Base-by-base conservation (phyloP, 1,140 invertebrate species). In the Drosophila quadrilineata region DNA sequence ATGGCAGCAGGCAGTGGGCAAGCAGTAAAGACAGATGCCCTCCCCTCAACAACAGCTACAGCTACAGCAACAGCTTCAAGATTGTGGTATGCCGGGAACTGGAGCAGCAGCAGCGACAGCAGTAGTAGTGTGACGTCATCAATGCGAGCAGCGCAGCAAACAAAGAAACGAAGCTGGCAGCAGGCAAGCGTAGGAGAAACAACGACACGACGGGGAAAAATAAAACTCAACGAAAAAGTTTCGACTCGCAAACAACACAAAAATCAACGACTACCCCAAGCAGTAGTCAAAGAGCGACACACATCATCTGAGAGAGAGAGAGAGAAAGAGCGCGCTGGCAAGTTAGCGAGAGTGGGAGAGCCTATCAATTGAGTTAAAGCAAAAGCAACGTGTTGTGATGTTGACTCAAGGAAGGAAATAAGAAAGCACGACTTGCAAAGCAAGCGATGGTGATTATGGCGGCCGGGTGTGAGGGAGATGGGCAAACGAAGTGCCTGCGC, bases 101-200 rank as follows among this genome's bases (percentile, higher is more conserved):
- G 79, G 79, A 84, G 79, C 74, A 82, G 77, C 72, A 85, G 56
- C 58, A 38, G n/a, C n/a, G n/a, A n/a, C n/a, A 84, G 79, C 74
- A 82, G 77, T 68, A 85, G 56, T 54, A 38, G 22, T 43, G 62
- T 85, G 79, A 85, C 79, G 79, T 85, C 79, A 85, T 59, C 48
- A 48, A 62, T 21, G 29, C 64, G 58, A 71, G 68, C 58, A 60
- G 9, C n/a, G n/a, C 45, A 26, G 54, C 35, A 56, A 17, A 68
- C 31, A 50, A 49, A 64, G 31, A 74, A 38, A 31, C 38, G 28
- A 6, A 17, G 8, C 2, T 5, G 8, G 17, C 14, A 14, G 14
- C 9, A 60, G 28, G 24, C 56, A 62, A n/a, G 38, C 53, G 74
- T 59, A 73, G 57, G 36, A 50, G 41, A 65, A 76, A 74, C 69